These are phyloP conservation scores for Steatocranus sp. DNA, from an alignment of 2,797 vertebrate species.

Conservation along the genomic window DNA sequence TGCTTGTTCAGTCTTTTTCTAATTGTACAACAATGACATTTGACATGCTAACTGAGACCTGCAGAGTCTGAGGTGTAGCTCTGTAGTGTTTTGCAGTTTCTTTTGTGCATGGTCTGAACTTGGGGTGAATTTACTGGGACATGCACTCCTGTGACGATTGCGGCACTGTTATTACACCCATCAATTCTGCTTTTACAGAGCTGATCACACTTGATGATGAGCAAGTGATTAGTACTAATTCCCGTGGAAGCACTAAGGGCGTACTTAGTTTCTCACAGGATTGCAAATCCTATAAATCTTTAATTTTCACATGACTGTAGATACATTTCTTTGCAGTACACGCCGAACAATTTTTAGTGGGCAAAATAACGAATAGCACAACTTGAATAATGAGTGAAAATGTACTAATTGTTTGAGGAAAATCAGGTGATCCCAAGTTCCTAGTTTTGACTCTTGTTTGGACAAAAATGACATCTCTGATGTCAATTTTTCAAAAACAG, in stretches of 20 bases:
- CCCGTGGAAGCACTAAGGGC: neutral
- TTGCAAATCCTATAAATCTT: neutral
- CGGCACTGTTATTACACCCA: neutral
- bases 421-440: neutral
- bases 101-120: neutral
- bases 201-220: neutral
- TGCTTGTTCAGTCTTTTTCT: neutral
- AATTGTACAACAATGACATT: neutral
- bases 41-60: neutral
- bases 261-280: neutral
- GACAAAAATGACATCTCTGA: neutral
- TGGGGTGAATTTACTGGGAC: neutral
- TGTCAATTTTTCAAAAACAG: neutral
- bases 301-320: neutral
- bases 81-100: neutral
- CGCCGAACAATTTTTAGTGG: fast-evolving
- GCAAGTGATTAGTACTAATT: neutral
- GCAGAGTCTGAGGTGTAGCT: neutral
- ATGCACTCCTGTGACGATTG: neutral
- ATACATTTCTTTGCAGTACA: neutral
- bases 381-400: neutral
- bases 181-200: neutral
- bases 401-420: neutral
- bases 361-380: neutral
- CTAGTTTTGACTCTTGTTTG: neutral